Evolutionary conservation across 2,888 invertebrate species (phyloP).

Genomic region (Dendrolimus houi): DNA sequence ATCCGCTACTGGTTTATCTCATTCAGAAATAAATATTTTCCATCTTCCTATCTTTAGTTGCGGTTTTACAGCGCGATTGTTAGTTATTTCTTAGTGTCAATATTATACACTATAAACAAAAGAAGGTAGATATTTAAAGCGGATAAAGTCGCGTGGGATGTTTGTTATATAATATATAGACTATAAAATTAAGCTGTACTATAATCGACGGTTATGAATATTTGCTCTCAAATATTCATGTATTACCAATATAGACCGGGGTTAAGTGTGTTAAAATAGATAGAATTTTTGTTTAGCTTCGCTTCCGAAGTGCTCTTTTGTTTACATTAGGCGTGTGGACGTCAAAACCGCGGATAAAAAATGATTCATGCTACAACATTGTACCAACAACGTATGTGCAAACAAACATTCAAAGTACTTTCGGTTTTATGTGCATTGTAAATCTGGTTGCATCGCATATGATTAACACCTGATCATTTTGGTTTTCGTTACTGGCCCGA

Average conservation of each 20-base stretch:
- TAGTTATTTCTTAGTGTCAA: no score
- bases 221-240: no score
- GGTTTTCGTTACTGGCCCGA: background rate
- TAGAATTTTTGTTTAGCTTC: background rate
- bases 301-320: background rate
- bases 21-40: no score
- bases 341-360: background rate
- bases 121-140: no score
- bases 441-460: background rate
- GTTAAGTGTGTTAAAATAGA: background rate
- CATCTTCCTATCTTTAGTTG: no score
- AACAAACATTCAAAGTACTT: background rate
- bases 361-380: background rate
- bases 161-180: no score
- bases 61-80: no score
- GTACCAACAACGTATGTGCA: background rate
- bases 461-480: background rate
- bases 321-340: background rate
- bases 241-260: background rate
- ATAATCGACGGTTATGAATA: no score
- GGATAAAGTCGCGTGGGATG: no score
- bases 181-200: no score
- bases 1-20: no score
- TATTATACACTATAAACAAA: no score
- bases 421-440: background rate